Evolutionary conservation across 2,888 invertebrate species (phyloP).

Genomic region (Rotaria macrura): DNA sequence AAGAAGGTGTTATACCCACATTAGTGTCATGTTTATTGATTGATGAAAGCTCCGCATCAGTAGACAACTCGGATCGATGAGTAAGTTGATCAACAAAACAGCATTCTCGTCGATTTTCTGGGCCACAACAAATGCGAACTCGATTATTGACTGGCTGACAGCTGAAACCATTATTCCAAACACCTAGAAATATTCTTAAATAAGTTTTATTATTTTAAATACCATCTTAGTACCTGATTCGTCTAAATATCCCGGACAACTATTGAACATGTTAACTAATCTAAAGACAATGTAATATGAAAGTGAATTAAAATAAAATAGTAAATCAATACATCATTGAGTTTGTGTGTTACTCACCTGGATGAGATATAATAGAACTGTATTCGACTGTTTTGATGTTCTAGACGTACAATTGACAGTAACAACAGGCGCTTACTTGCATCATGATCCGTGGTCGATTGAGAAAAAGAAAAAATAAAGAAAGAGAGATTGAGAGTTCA

Average conservation of each 20-base stretch:
- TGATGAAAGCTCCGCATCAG: background rate
- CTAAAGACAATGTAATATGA: too few relatives aligned
- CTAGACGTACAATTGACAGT: background rate
- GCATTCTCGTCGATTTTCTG: background rate
- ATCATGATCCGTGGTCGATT: background rate
- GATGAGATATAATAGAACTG: background rate
- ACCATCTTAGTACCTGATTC: background rate
- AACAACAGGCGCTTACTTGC: background rate
- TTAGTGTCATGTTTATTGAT: background rate
- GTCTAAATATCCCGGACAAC: background rate
- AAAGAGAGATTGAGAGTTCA: background rate
- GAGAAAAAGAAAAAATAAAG: background rate
- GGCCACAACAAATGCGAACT: background rate
- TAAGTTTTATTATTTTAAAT: too few relatives aligned
- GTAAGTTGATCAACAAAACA: background rate
- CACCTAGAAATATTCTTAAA: background rate
- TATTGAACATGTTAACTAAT: background rate
- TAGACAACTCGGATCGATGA: background rate
- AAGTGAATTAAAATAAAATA: too few relatives aligned
- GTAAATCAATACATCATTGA: background rate
- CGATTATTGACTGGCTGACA: background rate
- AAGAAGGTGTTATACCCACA: background rate
- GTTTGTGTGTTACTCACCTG: background rate
- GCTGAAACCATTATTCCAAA: slow-evolving; percentile 1
- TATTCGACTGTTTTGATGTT: background rate